Base-by-base conservation (phyloP, 1,140 invertebrate species). In the Neuroterus valhalla region DNA sequence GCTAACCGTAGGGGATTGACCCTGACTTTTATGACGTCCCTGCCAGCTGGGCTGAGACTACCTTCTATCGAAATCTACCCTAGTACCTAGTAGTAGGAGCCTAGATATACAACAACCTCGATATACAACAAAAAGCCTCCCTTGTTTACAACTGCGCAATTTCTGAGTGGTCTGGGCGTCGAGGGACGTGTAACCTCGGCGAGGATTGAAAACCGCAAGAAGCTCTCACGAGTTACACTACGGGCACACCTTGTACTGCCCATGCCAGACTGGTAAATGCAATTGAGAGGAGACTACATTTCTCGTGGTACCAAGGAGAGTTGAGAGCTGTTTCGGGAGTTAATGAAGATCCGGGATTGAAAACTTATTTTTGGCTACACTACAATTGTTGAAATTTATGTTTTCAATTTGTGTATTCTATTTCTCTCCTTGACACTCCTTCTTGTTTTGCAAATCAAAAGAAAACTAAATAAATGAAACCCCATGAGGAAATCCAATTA, bases 161-260 rank as follows among this genome's bases (percentile, higher is more conserved):
- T 48, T 45, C 66, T 38, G 31, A n/a, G 72, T 67, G 81, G 55
- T 45, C 66, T 38, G 31, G 17, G 72, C 68, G 81, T 81, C 84
- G 75, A 71, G 84, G 85, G 81, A 84, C 74, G 78, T 81, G 79
- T 84, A 87, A 87, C 84, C 50, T 67, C 74, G 62, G 78, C 67
- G 74, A 82, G 81, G 81, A 85, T 88, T 85, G 83, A 86, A 86
- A 85, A 81, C 75, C 79, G 66, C 78, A 76, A 77, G 74, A 78
- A 78, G 77, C 78, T 71, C 70, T 50, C 45, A 46, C 45, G 68
- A 68, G 44, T 43, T 68, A 21, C 23, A 46, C 44, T 14, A 46
- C 17, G 19, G 5, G 38, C 17, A 42, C 15, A 17, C 31, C 42
- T 44, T 21, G 68, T 70, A 70, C 23, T 70, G 21, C 21, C 46